Evolutionary conservation across 2,888 invertebrate genomes (phyloP), one percentile per base, ranked within the genome.

Genomic region (Lobophora halterata): DNA sequence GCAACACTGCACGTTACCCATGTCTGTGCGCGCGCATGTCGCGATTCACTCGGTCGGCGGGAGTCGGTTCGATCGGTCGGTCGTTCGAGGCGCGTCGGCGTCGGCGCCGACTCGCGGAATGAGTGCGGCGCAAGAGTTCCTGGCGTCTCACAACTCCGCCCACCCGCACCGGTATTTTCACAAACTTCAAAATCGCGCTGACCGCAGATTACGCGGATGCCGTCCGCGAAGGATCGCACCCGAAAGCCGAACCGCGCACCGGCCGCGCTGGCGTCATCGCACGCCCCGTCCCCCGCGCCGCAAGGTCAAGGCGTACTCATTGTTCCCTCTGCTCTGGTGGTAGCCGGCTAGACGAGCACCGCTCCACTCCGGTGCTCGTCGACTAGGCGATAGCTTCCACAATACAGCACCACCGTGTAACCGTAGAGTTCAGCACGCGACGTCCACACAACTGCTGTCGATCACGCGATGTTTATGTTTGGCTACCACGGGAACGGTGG

Each of bases 1-100:
- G 85, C 87, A 87, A 79, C 87, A 87, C 79, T 87, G 87, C 86
- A 85, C 86, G 65, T 87, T 87, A 82, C 87, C 87, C 87, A 87
- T 87, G 75, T 71, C 85, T 75, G 73, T 61, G 72, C 69, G 71
- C 72, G 79, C 79, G 82, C 86, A 86, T 86, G 75, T 83, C 86
- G 82, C 79, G 82, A 66, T 70, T 63, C 68, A 71, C 79, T 74
- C 69, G 70, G 62, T 73, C 74, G 73, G 75, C 78, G 74, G 76
- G 78, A 79, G 75, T 79, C 76, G 74, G 75, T 62, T 79, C 80
- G 79, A 76, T 82, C 80, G 79, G 78, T 85, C 82, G 85, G 65
- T 85, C 86, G 86, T 85, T 83, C 82, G 87, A 72, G 58, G 76
- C 82, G 83, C 76, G 87, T 79, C 86, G 86, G 81, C 83, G 85